Percentiles rank a stretch among this genome's conserved stretches.
phyloP scores from a whole-genome alignment of 2,797 vertebrate genomes.

The Vespertilio murinus region DNA sequence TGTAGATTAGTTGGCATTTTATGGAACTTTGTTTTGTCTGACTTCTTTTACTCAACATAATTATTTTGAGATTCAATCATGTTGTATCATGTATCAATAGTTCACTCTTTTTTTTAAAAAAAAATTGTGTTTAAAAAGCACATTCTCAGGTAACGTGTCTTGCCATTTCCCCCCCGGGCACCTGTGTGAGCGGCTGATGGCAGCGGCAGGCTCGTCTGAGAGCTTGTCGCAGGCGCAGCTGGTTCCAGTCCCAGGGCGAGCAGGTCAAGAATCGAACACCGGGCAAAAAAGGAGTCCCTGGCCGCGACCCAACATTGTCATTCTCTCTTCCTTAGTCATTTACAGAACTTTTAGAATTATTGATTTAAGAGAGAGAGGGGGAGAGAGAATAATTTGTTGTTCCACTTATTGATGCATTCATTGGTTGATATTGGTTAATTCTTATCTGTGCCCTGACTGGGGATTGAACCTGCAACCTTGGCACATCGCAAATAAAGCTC shows the following conservation, averaged over 20 bases:
- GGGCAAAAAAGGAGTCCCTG: fast-evolving
- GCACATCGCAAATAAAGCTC: neutral
- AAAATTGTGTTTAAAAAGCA: neutral
- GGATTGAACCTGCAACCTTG: neutral
- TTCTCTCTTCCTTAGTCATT: neutral
- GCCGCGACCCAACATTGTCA: fast-evolving
- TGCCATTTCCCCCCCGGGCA: neutral
- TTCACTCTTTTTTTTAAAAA: neutral
- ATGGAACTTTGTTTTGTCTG: neutral
- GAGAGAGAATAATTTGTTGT: neutral
- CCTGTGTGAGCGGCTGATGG: neutral
- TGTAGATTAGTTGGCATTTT: neutral
- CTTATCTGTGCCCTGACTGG: neutral
- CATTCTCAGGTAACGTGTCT: neutral
- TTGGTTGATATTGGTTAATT: neutral
- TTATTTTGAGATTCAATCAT: neutral
- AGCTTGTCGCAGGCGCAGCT: fast-evolving
- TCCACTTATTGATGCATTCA: neutral
- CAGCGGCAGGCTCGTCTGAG: fast-evolving
- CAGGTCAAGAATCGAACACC: fast-evolving
- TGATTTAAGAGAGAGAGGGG: neutral
- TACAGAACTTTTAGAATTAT: neutral
- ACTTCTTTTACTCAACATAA: neutral
- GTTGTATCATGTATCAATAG: neutral
- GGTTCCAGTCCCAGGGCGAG: neutral